These are phyloP conservation scores for Quadroppia sp. DNA, from an alignment of 2,888 invertebrate genomes.

Conservation along the genomic window DNA sequence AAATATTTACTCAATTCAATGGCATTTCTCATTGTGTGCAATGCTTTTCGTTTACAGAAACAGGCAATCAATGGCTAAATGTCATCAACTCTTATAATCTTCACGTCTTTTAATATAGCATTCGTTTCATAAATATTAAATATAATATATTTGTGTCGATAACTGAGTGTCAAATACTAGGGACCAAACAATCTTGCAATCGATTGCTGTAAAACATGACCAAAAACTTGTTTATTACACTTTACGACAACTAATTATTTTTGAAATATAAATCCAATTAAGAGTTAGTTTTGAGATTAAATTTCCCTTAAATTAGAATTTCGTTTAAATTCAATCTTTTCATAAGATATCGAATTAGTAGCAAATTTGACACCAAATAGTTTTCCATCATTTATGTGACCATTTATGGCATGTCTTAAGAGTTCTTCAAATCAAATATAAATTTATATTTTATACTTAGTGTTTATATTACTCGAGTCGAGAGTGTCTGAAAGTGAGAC, in stretches of 20 bases:
- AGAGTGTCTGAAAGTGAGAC: no score
- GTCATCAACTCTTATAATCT: neutral
- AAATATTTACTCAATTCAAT: slow-evolving; percentile 13
- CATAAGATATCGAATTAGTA: neutral
- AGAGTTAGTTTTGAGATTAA: no score
- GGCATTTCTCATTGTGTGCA: slow-evolving; percentile 6
- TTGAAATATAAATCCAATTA: no score
- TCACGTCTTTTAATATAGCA: neutral
- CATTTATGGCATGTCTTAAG: no score
- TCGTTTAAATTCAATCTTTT: no score
- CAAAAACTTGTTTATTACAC: neutral
- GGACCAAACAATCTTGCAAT: neutral
- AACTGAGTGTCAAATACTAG: neutral
- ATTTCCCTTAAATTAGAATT: no score
- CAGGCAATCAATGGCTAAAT: neutral
- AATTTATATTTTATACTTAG: no score
- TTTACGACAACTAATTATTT: neutral
- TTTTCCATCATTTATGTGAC: no score
- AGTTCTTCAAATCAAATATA: no score
- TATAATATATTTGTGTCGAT: slow-evolving; percentile 18
- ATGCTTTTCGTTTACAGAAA: neutral
- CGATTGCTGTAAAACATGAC: neutral
- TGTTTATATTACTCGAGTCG: no score
- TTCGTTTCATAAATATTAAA: slow-evolving; percentile 2
- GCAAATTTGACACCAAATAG: slow-evolving; percentile 3